A percentile compares a stretch with the other conserved stretches of the same genome.
Evolutionary conservation across 2,888 invertebrate genomes (phyloP).

Genomic region (Drosophila ezoana): DNA sequence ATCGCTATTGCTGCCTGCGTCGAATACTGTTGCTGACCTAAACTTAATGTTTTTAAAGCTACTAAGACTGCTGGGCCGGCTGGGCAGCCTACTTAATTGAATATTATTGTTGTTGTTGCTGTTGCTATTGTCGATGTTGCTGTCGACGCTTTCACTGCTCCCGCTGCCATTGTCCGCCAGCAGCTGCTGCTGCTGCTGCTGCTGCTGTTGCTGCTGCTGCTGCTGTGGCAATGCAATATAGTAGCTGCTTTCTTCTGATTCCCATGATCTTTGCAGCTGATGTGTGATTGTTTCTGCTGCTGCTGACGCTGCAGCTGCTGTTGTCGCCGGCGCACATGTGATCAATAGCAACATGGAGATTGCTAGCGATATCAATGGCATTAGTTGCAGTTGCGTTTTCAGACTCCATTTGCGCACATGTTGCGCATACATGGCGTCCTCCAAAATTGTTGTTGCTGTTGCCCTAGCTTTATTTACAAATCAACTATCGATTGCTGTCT

Average conservation of each 20-base stretch:
- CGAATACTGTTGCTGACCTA: slow-evolving; percentile 81
- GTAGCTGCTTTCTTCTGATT: slow-evolving; percentile 58
- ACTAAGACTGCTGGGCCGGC: slow-evolving; percentile 67
- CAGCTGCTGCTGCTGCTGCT: slow-evolving; percentile 31
- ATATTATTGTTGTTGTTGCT: slow-evolving; percentile 71
- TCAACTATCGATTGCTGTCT: slow-evolving; percentile 60
- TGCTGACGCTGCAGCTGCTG: slow-evolving; percentile 72
- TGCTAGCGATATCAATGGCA: slow-evolving; percentile 85
- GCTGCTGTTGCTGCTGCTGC: slow-evolving; percentile 31
- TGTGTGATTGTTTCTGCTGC: slow-evolving; percentile 54
- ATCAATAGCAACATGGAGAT: slow-evolving; percentile 84
- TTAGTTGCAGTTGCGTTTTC: slow-evolving; percentile 85
- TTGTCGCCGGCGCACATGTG: slow-evolving; percentile 81
- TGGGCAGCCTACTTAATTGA: slow-evolving; percentile 76
- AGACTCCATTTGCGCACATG: slow-evolving; percentile 86
- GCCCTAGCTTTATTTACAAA: slow-evolving; percentile 75
- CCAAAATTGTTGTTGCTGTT: slow-evolving; percentile 76
- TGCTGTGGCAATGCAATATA: slow-evolving; percentile 61
- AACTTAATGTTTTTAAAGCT: slow-evolving; percentile 73
- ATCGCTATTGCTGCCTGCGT: slow-evolving; percentile 61
- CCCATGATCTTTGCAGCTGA: slow-evolving; percentile 39
- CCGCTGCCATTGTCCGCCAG: slow-evolving; percentile 61
- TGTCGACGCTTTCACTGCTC: slow-evolving; percentile 60
- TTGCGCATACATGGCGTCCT: slow-evolving; percentile 86
- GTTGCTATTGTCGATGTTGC: slow-evolving; percentile 56